phyloP scores from a whole-genome alignment of 2,888 invertebrate genomes.

The Drosophila pseudotakahashii region DNA sequence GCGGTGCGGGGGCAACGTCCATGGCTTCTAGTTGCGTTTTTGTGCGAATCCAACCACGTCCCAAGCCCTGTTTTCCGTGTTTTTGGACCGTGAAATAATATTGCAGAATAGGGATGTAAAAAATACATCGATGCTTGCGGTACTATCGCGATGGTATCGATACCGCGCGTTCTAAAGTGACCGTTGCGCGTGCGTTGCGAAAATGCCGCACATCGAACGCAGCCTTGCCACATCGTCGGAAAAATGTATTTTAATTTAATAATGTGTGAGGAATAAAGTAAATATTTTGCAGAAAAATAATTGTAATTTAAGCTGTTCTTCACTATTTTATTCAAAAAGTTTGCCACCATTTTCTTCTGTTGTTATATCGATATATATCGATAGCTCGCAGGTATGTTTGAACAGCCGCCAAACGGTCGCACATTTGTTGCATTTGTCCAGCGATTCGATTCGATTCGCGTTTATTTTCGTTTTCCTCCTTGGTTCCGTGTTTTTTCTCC shows the following conservation, averaged over 20 bases:
- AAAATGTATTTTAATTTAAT: no score
- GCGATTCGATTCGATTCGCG: constrained; percentile 17
- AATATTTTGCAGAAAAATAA: no score
- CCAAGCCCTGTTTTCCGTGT: constrained; percentile 50
- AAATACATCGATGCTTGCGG: constrained; percentile 39
- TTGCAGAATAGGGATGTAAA: constrained; percentile 27
- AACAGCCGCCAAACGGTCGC: constrained; percentile 3
- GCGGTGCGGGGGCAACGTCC: constrained; percentile 64
- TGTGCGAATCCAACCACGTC: constrained; percentile 60
- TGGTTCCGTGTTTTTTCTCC: constrained; percentile 45
- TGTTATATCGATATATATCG: no score
- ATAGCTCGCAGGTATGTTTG: background rate
- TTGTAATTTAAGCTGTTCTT: no score
- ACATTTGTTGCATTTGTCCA: background rate
- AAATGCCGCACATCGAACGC: background rate
- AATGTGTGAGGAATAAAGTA: no score
- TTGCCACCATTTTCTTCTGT: no score
- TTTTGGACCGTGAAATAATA: constrained; percentile 29
- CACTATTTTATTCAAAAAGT: no score
- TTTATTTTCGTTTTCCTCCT: constrained; percentile 56
- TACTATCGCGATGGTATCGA: constrained; percentile 10
- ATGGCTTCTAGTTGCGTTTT: constrained; percentile 53
- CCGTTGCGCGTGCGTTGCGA: background rate
- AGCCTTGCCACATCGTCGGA: background rate
- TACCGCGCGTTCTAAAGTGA: background rate